Evolutionary conservation across 92 coral and sea anemone species (phyloP).

Genomic region (Actinernus sp.): DNA sequence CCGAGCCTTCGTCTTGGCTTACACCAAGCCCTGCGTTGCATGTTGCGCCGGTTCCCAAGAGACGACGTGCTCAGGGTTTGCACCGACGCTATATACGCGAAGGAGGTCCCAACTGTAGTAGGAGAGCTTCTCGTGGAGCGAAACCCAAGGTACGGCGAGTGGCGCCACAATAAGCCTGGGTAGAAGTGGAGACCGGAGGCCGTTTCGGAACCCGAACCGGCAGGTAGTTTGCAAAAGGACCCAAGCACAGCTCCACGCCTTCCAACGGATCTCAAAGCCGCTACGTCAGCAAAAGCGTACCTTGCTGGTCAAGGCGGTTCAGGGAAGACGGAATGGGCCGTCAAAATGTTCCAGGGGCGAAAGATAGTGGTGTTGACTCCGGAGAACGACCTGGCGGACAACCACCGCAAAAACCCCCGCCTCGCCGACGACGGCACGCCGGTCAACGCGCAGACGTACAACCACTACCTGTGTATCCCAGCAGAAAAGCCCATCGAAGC

Average conservation of each 20-base stretch:
- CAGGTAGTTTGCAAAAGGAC: background rate
- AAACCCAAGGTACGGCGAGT: slow-evolving; percentile 1
- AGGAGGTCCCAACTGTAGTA: slow-evolving; percentile 1
- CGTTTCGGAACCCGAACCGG: background rate
- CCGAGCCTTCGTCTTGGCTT: too few species aligned
- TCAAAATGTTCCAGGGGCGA: too few species aligned
- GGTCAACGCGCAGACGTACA: slow-evolving; percentile 4
- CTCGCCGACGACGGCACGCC: background rate
- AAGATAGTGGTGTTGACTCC: too few species aligned
- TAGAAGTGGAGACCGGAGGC: too few species aligned
- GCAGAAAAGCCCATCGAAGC: slow-evolving; percentile 7
- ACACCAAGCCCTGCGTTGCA: slow-evolving; percentile 20
- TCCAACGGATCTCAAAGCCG: background rate
- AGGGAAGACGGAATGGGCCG: too few species aligned
- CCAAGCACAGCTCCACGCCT: slow-evolving; percentile 6
- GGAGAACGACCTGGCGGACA: too few species aligned
- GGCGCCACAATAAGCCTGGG: slow-evolving; percentile 12
- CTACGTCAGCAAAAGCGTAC: background rate
- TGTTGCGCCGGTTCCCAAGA: slow-evolving; percentile 10
- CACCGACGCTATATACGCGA: slow-evolving; percentile 30
- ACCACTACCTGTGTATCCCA: slow-evolving; percentile 10
- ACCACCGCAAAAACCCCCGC: too few species aligned
- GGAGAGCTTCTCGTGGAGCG: too few species aligned
- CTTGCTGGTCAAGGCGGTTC: too few species aligned
- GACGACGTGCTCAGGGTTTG: slow-evolving; percentile 20